A percentile compares a stretch with the other conserved stretches of the same genome.
Evolutionary conservation across 30 jellyfish, hydroid and myxozoan species (phyloP).

Genomic region (Sanderia malayensis): DNA sequence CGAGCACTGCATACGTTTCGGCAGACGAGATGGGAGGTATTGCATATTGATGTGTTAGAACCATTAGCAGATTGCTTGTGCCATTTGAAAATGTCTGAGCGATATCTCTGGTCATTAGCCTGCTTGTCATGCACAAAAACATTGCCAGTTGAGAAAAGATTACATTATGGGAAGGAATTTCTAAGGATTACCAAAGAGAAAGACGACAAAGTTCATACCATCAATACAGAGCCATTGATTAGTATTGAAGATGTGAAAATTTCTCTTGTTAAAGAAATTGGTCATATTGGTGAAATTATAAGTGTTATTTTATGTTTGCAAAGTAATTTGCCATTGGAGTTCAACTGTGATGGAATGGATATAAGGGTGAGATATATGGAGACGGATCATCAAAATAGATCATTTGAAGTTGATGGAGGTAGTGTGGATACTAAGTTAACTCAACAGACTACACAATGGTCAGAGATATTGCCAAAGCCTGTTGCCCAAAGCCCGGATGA

Average conservation of each 20-base stretch:
- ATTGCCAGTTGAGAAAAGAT: slow-evolving; percentile 48
- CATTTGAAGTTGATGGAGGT: slow-evolving; percentile 25
- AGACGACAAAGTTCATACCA: slow-evolving; percentile 9
- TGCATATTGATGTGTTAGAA: slow-evolving; percentile 73
- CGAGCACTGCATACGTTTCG: slow-evolving; percentile 59
- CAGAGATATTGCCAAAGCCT: slow-evolving; percentile 14
- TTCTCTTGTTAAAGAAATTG: slow-evolving; percentile 66
- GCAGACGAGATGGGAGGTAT: slow-evolving; percentile 62
- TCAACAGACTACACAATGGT: slow-evolving; percentile 30
- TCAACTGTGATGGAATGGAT: slow-evolving; percentile 45
- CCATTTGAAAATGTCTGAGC: slow-evolving; percentile 29
- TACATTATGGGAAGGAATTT: slow-evolving; percentile 54
- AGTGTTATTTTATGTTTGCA: slow-evolving; percentile 36
- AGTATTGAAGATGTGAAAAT: slow-evolving; percentile 53
- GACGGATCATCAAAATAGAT: slow-evolving; percentile 35
- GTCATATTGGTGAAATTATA: slow-evolving; percentile 83
- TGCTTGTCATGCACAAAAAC: slow-evolving; percentile 67
- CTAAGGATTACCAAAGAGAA: slow-evolving; percentile 36
- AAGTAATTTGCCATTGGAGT: slow-evolving; percentile 33
- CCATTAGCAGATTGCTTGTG: slow-evolving; percentile 79
- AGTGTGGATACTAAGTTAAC: neutral
- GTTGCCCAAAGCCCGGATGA: neutral
- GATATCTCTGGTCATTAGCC: slow-evolving; percentile 72
- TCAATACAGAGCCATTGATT: slow-evolving; percentile 62
- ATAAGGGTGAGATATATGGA: slow-evolving; percentile 58